Evolutionary conservation across 2,888 invertebrate species (phyloP).

Genomic region (Cephus spinipes): DNA sequence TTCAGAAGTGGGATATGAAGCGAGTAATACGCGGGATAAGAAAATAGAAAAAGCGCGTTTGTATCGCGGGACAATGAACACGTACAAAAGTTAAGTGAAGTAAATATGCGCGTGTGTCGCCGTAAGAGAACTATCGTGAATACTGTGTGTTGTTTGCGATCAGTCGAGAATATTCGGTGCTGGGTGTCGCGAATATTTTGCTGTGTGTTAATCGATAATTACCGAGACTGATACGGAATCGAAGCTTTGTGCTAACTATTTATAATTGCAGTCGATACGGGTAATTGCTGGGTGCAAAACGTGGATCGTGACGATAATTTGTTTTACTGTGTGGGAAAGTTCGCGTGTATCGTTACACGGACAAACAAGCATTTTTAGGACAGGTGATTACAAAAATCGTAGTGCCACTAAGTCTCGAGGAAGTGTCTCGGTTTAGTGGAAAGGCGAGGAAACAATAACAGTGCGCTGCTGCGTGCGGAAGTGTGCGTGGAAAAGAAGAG

Average conservation of each 20-base stretch:
- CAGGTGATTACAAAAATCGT: too few relatives aligned
- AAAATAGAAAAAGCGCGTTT: too few relatives aligned
- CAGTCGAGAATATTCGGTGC: conserved; percentile 10
- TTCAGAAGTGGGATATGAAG: conserved; percentile 3
- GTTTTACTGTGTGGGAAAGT: conserved; percentile 11
- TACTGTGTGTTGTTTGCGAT: conserved; percentile 4
- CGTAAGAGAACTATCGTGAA: conserved; percentile 9
- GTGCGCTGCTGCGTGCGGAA: background rate
- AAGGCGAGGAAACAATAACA: background rate
- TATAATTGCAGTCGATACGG: conserved; percentile 5
- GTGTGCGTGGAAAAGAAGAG: background rate
- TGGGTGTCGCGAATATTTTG: conserved; percentile 13
- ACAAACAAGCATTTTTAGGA: too few relatives aligned
- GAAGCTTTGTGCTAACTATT: background rate
- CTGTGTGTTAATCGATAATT: background rate
- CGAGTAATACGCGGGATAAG: background rate
- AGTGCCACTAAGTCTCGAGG: too few relatives aligned
- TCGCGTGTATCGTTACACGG: conserved; percentile 1
- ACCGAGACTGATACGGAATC: background rate
- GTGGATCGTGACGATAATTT: conserved; percentile 8
- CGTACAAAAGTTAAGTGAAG: background rate
- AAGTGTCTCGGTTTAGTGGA: too few relatives aligned
- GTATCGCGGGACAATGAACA: conserved; percentile 11
- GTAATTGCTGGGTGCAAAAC: background rate
- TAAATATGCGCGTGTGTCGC: background rate